Evolutionary conservation across 1,140 invertebrate genomes (phyloP).

Genomic region (Orchesella cincta): DNA sequence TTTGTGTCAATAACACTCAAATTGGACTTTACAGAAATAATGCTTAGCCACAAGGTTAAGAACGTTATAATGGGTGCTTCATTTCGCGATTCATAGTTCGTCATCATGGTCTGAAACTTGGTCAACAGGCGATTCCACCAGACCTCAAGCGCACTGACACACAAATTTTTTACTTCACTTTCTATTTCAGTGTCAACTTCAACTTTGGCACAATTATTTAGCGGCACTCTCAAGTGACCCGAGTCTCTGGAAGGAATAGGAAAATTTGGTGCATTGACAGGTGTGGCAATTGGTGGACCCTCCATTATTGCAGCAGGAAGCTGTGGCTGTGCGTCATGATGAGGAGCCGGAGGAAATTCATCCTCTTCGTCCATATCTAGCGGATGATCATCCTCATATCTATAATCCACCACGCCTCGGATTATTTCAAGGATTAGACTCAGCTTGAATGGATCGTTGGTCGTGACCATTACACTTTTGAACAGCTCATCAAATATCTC

Average conservation of each 20-base stretch:
- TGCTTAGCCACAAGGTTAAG: slow-evolving; percentile 81
- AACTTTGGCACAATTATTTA: slow-evolving; percentile 41
- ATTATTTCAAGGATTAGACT: slow-evolving; percentile 81
- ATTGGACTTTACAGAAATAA: slow-evolving; percentile 88
- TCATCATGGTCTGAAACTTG: slow-evolving; percentile 61
- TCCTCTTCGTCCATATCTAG: slow-evolving; percentile 65
- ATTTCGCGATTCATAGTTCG: slow-evolving; percentile 61
- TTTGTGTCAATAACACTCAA: slow-evolving; percentile 84
- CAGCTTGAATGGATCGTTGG: slow-evolving; percentile 65
- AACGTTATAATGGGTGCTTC: slow-evolving; percentile 74
- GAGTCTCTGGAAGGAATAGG: background rate
- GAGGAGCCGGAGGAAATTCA: slow-evolving; percentile 26
- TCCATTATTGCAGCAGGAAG: background rate
- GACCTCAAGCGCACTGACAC: slow-evolving; percentile 77
- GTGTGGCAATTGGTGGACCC: slow-evolving; percentile 1
- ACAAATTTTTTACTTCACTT: slow-evolving; percentile 74
- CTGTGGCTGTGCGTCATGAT: background rate
- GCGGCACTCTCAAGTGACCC: background rate
- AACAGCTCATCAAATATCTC: slow-evolving; percentile 62
- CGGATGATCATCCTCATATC: slow-evolving; percentile 78
- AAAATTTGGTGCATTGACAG: background rate
- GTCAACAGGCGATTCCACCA: slow-evolving; percentile 76
- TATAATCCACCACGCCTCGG: slow-evolving; percentile 82
- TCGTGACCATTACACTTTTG: slow-evolving; percentile 39
- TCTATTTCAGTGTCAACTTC: slow-evolving; percentile 70